Percentiles rank a stretch among this genome's conserved stretches.
Evolutionary conservation across 2,113 vertebrate genomes (phyloP).

Genomic region (Phyllostomus hastatus): DNA sequence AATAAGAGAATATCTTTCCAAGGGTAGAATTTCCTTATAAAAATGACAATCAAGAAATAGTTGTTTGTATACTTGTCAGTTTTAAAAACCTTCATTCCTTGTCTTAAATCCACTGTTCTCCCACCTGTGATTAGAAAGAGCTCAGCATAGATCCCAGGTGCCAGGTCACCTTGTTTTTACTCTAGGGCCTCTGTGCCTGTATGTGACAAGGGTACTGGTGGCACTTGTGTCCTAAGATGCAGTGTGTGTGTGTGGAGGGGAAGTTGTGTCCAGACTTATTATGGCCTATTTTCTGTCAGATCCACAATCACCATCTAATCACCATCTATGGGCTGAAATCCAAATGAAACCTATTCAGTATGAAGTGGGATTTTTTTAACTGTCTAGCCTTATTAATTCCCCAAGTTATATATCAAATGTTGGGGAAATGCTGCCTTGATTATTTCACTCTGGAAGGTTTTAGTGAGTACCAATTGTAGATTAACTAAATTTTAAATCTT

Average conservation of each 20-base stretch:
- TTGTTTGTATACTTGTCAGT: constrained; percentile 56
- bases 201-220: not conserved
- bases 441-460: constrained; percentile 41
- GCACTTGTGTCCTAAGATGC: not conserved
- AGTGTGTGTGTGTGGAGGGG: not conserved
- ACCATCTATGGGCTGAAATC: not conserved
- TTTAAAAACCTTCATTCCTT: not conserved
- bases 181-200: not conserved
- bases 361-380: not conserved
- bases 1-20: constrained; percentile 3
- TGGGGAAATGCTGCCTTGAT: not conserved
- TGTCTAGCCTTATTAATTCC: not conserved
- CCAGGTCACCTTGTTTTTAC: not conserved
- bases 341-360: not conserved
- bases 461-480: not conserved
- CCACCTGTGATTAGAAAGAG: not conserved
- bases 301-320: not conserved
- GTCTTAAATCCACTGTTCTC: not conserved
- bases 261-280: not conserved
- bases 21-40: constrained; percentile 33
- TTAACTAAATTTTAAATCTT: not conserved
- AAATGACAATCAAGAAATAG: constrained; percentile 58
- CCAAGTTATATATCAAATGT: constrained; percentile 3
- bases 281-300: not conserved
- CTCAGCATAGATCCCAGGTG: not conserved